Base-by-base conservation (phyloP, 1,140 invertebrate species). In the Zaprionus ghesquierei region DNA sequence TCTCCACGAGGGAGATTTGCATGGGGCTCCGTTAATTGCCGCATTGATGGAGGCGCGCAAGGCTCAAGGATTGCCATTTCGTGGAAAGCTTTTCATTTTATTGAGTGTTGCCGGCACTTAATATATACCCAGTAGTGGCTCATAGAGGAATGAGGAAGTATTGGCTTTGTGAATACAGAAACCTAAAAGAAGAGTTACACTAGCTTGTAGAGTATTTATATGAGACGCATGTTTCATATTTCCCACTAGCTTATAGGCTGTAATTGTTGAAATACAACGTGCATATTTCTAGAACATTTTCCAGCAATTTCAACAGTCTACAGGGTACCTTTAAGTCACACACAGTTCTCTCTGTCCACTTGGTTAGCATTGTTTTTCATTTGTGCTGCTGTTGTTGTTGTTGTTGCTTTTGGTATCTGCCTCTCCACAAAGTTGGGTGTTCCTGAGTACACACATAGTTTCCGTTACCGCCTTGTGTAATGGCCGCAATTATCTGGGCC, bases 401-500 rank as follows among this genome's bases (percentile, higher is more conserved):
- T 50, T n/a, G n/a, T 9, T 23, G 13, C 46, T 23, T 22, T 15
- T 49, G 35, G 61, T 64, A 35, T 50, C 25, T 58, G n/a, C 15
- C 35, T 13, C 33, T 46, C 44, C 41, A 25, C 3, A 41, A 15
- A 58, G 62, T 71, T 66, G 54, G 33, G 44, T 53, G 23, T 49
- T 53, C 50, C n/a, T 33, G 69, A 66, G 69, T 71, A 59, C 46
- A 71, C 62, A 71, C 54, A 65, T 65, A 53, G 69, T 68, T 72
- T 18, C 63, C 69, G 38, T 53, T 66, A 66, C 69, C 51, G 70
- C 66, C 66, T 69, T 18, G 12, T 63, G 55, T 74, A 74, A 74
- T 58, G 65, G 84, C 59, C 84, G 69, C 79, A 82, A 87, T 87
- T 87, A 89, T 81, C 66, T 60, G 59, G 56, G 55, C 31, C 59